These are phyloP conservation scores for Kryptopterus vitreolus DNA, from an alignment of 2,797 vertebrate genomes.

Conservation along the genomic window DNA sequence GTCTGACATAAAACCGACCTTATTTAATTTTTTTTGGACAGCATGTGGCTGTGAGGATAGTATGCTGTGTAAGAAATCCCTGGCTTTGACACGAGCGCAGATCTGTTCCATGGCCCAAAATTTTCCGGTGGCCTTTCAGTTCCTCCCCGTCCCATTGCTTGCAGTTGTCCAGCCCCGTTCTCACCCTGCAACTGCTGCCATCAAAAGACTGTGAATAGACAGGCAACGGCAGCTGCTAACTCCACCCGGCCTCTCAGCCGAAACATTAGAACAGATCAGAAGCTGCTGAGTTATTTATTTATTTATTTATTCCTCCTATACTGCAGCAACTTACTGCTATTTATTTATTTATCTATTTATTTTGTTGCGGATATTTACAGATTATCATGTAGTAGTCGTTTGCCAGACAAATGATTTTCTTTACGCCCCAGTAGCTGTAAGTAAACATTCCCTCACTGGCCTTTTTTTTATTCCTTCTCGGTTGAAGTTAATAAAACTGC, in stretches of 20 bases:
- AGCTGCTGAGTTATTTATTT: background rate
- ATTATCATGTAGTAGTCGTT: background rate
- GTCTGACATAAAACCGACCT: slow-evolving; percentile 60
- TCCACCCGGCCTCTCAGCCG: slow-evolving; percentile 20
- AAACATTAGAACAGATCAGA: slow-evolving; percentile 12
- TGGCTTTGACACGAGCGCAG: slow-evolving; percentile 69
- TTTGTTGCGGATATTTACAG: background rate
- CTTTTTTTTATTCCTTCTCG: background rate
- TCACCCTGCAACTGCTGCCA: slow-evolving; percentile 65
- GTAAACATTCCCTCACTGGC: background rate
- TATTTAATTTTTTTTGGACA: slow-evolving; percentile 65
- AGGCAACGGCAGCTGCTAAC: slow-evolving; percentile 67
- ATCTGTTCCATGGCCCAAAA: slow-evolving; percentile 68
- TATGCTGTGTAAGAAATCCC: slow-evolving; percentile 64
- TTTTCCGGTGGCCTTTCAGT: slow-evolving; percentile 63
- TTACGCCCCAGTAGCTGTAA: background rate
- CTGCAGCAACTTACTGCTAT: background rate
- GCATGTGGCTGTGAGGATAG: slow-evolving; percentile 61
- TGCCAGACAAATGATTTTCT: background rate
- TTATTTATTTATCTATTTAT: background rate
- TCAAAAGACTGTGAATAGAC: slow-evolving; percentile 69
- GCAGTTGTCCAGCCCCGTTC: slow-evolving; percentile 68
- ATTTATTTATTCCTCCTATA: background rate
- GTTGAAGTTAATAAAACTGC: background rate
- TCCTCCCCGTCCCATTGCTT: slow-evolving; percentile 47